These are phyloP conservation scores for Esox niger DNA, from an alignment of 2,113 vertebrate genomes.

Conservation along the genomic window DNA sequence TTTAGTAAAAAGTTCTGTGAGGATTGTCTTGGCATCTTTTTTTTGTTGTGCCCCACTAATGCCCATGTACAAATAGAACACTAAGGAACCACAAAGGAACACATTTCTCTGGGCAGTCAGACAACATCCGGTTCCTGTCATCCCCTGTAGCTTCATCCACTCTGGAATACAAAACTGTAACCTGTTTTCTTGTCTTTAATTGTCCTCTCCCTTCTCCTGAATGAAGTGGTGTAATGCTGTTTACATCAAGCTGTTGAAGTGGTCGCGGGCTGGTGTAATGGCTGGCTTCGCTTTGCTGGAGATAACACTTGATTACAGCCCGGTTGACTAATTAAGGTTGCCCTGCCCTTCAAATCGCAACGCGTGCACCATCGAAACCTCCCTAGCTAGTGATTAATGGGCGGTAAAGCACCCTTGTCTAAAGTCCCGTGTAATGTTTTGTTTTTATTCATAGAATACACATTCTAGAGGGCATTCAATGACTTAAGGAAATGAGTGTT, in stretches of 20 bases:
- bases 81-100: too few relatives aligned
- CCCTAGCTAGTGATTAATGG: constrained; percentile 23
- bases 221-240: constrained; percentile 9
- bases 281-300: constrained; percentile 30
- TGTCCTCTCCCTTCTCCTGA: constrained; percentile 23
- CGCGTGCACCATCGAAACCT: constrained; percentile 3
- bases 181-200: constrained; percentile 11
- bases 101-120: too few relatives aligned
- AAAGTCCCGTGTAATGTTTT: not conserved
- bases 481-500: not conserved
- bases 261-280: constrained; percentile 5
- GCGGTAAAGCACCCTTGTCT: constrained; percentile 17
- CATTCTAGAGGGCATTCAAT: not conserved
- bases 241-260: constrained; percentile 8
- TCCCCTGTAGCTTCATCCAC: constrained; percentile 9
- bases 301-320: constrained; percentile 21
- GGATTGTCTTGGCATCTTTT: too few relatives aligned
- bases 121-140: too few relatives aligned
- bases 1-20: too few relatives aligned
- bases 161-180: constrained; percentile 31
- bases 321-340: constrained; percentile 28
- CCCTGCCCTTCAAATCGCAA: constrained; percentile 22
- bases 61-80: too few relatives aligned
- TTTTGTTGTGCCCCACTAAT: too few relatives aligned
- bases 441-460: too few relatives aligned